Evolutionary conservation across 2,113 vertebrate species (phyloP).

Genomic region (Labrus mixtus): DNA sequence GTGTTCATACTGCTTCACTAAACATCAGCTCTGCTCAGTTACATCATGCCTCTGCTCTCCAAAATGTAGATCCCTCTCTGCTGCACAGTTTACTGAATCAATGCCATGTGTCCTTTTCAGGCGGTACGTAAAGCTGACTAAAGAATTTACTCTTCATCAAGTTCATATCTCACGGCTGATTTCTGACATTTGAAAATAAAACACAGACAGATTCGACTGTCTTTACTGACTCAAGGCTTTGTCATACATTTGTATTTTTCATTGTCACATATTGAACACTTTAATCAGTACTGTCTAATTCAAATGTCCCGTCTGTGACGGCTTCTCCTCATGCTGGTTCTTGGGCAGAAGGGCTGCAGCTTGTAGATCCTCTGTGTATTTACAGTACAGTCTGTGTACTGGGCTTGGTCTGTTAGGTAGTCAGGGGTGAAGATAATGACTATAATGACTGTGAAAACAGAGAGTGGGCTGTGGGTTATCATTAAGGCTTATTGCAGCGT

Average conservation of each 20-base stretch:
- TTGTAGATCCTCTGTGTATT: slow-evolving; percentile 45
- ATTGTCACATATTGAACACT: too few species aligned
- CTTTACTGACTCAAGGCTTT: too few species aligned
- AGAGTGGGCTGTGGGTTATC: slow-evolving; percentile 57
- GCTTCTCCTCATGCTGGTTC: slow-evolving; percentile 18
- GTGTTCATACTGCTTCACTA: background rate
- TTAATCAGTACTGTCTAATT: background rate
- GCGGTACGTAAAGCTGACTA: too few species aligned
- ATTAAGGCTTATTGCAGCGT: slow-evolving; percentile 59
- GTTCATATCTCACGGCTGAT: too few species aligned
- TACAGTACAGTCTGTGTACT: slow-evolving; percentile 28
- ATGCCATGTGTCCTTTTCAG: too few species aligned
- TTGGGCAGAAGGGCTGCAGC: slow-evolving; percentile 7
- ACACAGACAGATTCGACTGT: too few species aligned
- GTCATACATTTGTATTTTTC: too few species aligned
- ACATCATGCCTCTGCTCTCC: background rate
- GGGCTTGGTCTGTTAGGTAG: slow-evolving; percentile 45
- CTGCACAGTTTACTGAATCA: background rate
- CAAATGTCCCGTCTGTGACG: background rate
- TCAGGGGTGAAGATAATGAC: slow-evolving; percentile 60
- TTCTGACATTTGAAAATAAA: too few species aligned
- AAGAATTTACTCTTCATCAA: too few species aligned
- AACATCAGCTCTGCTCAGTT: background rate
- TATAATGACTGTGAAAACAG: slow-evolving; percentile 68
- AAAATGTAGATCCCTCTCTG: background rate